Conservation (phyloP, 1,140 invertebrate genomes). For the Atta colombica region DNA sequence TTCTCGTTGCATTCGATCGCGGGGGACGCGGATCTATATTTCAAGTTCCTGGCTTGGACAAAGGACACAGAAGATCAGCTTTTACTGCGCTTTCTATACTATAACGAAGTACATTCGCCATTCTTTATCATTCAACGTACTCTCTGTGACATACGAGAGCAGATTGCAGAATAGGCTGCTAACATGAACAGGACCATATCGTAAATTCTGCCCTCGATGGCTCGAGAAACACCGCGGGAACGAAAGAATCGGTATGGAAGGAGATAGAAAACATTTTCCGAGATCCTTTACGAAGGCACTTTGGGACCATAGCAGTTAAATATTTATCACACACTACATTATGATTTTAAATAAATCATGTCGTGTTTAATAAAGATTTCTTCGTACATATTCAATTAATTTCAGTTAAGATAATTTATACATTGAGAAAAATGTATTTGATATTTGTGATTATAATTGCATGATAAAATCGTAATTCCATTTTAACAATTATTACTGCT, state of each 20-base stretch:
- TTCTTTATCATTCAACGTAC: constrained; percentile 57
- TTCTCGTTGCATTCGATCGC: constrained; percentile 13
- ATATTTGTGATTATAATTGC: too few relatives aligned
- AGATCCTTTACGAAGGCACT: constrained; percentile 28
- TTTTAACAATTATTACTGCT: too few relatives aligned
- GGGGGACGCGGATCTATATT: constrained; percentile 27
- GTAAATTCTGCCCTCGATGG: constrained; percentile 64
- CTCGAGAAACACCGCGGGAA: background rate
- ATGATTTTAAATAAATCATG: constrained; percentile 64
- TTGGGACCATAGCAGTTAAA: constrained; percentile 61
- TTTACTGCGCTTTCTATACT: constrained; percentile 34
- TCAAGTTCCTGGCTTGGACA: constrained; percentile 29
- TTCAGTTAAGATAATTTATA: constrained; percentile 72
- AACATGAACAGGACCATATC: constrained; percentile 50
- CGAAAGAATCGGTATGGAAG: constrained; percentile 3
- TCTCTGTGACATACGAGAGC: constrained; percentile 48
- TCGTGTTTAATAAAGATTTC: constrained; percentile 56
- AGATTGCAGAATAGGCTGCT: constrained; percentile 44
- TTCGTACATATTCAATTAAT: constrained; percentile 69
- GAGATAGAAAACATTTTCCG: constrained; percentile 16
- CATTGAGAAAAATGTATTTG: too few relatives aligned
- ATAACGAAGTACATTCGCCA: constrained; percentile 54
- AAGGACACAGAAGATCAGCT: constrained; percentile 28
- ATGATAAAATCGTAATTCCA: too few relatives aligned
- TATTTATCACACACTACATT: constrained; percentile 75